These are phyloP conservation scores for Lethenteron camtschaticum DNA, from an alignment of 2,113 vertebrate genomes.

Conservation along the genomic window DNA sequence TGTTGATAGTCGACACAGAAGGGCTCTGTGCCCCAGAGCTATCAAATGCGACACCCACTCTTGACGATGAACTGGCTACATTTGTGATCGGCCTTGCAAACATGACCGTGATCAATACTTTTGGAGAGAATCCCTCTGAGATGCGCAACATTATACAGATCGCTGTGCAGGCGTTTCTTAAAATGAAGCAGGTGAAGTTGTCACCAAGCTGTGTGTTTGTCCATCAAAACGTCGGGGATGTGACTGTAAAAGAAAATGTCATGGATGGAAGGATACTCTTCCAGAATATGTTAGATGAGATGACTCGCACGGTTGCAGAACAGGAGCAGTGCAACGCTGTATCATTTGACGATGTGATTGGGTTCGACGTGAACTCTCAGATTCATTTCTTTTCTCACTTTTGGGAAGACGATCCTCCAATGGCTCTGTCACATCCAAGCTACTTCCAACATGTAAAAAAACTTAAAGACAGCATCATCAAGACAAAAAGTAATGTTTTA, in stretches of 20 bases:
- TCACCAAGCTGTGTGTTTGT: slow-evolving; percentile 16
- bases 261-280: slow-evolving; percentile 17
- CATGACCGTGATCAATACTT: slow-evolving; percentile 23
- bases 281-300: slow-evolving; percentile 21
- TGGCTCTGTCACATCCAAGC: slow-evolving; percentile 15
- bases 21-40: too few species aligned
- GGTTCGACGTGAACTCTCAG: slow-evolving; percentile 13
- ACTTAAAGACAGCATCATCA: slow-evolving; percentile 8
- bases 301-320: slow-evolving; percentile 18
- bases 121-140: slow-evolving; percentile 26
- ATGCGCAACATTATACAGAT: slow-evolving; percentile 25
- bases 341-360: slow-evolving; percentile 17
- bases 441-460: slow-evolving; percentile 15
- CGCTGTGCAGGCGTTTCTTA: slow-evolving; percentile 23
- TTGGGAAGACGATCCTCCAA: slow-evolving; percentile 16
- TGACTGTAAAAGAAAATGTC: slow-evolving; percentile 21
- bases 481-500: slow-evolving; percentile 7
- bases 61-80: slow-evolving; percentile 25
- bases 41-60: slow-evolving; percentile 10
- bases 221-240: slow-evolving; percentile 24
- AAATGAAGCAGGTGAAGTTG: slow-evolving; percentile 24
- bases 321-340: slow-evolving; percentile 16
- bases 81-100: slow-evolving; percentile 26
- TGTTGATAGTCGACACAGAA: too few species aligned
- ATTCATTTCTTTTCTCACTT: slow-evolving; percentile 16